A percentile compares a stretch with the other conserved stretches of the same genome.
Evolutionary conservation across 2,888 invertebrate species (phyloP).

Genomic region (Synanthedon andrenaeformis): DNA sequence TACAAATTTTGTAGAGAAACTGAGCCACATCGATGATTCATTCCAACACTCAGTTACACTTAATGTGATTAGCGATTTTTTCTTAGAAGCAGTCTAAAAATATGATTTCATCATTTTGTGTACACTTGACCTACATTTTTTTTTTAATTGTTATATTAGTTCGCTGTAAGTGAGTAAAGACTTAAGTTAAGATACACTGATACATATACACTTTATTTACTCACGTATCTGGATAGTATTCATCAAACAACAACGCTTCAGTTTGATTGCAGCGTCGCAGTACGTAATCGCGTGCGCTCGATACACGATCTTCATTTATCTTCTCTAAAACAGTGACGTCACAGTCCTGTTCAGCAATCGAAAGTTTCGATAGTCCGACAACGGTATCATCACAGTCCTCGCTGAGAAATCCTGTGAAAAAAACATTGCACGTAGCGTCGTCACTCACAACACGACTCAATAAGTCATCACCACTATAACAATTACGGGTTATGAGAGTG

Average conservation of each 20-base stretch:
- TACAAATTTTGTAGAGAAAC: no score
- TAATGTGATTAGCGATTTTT: no score
- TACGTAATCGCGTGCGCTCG: constrained; percentile 60
- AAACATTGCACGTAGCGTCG: constrained; percentile 3
- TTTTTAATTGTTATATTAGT: no score
- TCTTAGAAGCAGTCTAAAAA: no score
- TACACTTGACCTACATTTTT: no score
- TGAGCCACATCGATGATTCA: no score
- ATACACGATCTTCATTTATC: constrained; percentile 47
- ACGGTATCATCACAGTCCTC: constrained; percentile 71
- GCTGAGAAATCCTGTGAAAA: constrained; percentile 64
- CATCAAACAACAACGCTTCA: constrained; percentile 72
- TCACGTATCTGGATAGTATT: constrained; percentile 76
- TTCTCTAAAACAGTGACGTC: constrained; percentile 56
- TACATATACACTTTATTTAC: constrained; percentile 18
- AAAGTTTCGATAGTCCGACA: constrained; percentile 64
- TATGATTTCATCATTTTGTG: no score
- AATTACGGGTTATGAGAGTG: constrained; percentile 11
- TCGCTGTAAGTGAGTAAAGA: no score
- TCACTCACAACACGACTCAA: not conserved
- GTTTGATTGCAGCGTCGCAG: constrained; percentile 77
- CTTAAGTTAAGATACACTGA: no score
- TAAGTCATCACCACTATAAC: no score
- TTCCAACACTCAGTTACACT: no score
- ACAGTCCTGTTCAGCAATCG: constrained; percentile 56